Evolutionary conservation across 2,113 vertebrate genomes (phyloP), one percentile per base, ranked within the genome.

Genomic region (Pimephales promelas): DNA sequence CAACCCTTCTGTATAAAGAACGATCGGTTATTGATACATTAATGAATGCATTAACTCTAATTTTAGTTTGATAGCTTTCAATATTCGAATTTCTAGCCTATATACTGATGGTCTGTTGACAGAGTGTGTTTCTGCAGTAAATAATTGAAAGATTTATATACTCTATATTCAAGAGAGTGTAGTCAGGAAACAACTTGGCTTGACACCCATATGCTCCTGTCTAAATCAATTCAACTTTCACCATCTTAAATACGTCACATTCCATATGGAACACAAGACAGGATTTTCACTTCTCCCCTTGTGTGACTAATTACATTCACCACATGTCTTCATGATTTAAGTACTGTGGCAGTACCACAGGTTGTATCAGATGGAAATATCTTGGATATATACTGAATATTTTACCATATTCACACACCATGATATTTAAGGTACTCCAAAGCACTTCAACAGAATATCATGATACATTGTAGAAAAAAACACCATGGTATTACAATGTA

Each of bases 191-290:
- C n/a, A 59, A 61, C 57, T 61, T 13, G 57, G 10, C 57, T 61
- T 26, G 68, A 71, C n/a, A 72, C 36, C 68, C 68, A 72, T 72
- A 45, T 72, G 68, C 40, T 72, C 68, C 40, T 26, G 68, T 47
- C 68, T 45, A 72, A n/a, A 45, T 70, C 66, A n/a, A 2, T 70
- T 70, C 36, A 70, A 70, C 68, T 47, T 72, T 47, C 40, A 24
- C 68, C 36, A 47, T 40, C 40, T 11, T 45, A 40, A 7, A 72
- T 72, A 22, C 1, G n/a, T 72, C 40, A 24, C 68, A 71, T 24
- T 45, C 22, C 40, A 26, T 26, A 72, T 72, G 68, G 40, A 45
- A 45, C 40, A 72, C 40, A 13, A 45, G 40, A 26, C 40, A 26
- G 40, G 40, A 72, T 72, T 70, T 36, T 24, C 34, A 70, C 20